phyloP scores from a whole-genome alignment of 2,113 vertebrate species.

The Choloepus hoffmanni region DNA sequence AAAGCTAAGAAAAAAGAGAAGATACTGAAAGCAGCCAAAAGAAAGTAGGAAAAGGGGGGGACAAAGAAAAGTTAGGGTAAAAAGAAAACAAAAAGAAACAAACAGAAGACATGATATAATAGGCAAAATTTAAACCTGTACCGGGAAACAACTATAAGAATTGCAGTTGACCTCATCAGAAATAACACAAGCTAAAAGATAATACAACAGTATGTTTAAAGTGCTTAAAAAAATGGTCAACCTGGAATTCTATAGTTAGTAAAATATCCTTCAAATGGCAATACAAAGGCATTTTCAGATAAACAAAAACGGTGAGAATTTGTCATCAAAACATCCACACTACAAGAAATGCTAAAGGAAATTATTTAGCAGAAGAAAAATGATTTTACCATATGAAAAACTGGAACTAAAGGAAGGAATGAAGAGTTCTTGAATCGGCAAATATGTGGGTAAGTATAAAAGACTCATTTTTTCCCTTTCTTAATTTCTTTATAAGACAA shows the following conservation, averaged over 20 bases:
- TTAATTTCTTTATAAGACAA: not conserved
- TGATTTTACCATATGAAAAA: not conserved
- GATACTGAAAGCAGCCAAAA: not conserved
- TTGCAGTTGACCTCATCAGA: not conserved
- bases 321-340: not conserved
- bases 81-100: not conserved
- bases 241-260: not conserved
- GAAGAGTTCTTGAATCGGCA: not conserved
- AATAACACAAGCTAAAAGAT: slow-evolving; percentile 28
- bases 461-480: not conserved
- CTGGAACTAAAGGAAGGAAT: slow-evolving; percentile 9
- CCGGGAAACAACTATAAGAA: not conserved
- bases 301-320: not conserved
- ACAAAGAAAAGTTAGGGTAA: not conserved
- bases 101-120: not conserved
- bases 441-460: not conserved
- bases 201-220: not conserved
- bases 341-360: not conserved
- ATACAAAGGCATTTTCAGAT: slow-evolving; percentile 10
- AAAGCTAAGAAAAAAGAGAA: not conserved
- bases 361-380: not conserved
- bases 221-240: not conserved
- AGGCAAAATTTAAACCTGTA: not conserved
- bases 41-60: not conserved
- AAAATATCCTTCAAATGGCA: not conserved